Evolutionary conservation across 2,113 vertebrate genomes (phyloP), one percentile per base, ranked within the genome.

Genomic region (Malurus cyaneus): DNA sequence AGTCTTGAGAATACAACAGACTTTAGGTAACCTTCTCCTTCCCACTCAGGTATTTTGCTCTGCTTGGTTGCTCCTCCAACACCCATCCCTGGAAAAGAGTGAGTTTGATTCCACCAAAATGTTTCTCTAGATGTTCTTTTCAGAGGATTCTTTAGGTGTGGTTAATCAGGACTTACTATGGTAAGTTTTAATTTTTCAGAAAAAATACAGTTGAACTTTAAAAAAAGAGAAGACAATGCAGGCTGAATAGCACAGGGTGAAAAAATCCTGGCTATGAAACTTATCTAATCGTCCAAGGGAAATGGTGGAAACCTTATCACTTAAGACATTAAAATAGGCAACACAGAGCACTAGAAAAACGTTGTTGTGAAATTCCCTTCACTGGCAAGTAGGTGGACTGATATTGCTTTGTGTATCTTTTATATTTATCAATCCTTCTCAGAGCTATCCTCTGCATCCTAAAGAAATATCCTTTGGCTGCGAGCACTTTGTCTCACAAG

Each of bases 381-480:
- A n/a, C 2, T 70, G 70, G 39, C n/a, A 94, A 88, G 73, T 85
- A 72, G 74, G 78, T 87, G 72, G 59, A 76, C 34, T 84, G 71
- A 82, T 91, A 88, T 0, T 11, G 32, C 19, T 93, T 90, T 52
- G 12, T 24, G 56, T 83, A 41, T 80, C 76, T 93, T 86, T 71
- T 78, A 78, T 44, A 57, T 88, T 80, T 96, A 96, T 93, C 60
- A 91, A 2, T 84, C 18, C 41, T 85, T 94, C 79, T 86, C 72
- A 80, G 67, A 92, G 64, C 44, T 88, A 80, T 74, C 42, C 88
- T 80, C 67, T 74, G 85, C 64, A 93, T 83, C 67, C 93, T 93
- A 84, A 96, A 94, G 88, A 93, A 95, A 88, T 88, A 89, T 84
- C 88, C 85, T 92, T 94, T 86, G 89, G 78, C 82, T 93, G 64